These are phyloP conservation scores for Manis javanica DNA, from an alignment of 2,797 vertebrate genomes.

Conservation along the genomic window DNA sequence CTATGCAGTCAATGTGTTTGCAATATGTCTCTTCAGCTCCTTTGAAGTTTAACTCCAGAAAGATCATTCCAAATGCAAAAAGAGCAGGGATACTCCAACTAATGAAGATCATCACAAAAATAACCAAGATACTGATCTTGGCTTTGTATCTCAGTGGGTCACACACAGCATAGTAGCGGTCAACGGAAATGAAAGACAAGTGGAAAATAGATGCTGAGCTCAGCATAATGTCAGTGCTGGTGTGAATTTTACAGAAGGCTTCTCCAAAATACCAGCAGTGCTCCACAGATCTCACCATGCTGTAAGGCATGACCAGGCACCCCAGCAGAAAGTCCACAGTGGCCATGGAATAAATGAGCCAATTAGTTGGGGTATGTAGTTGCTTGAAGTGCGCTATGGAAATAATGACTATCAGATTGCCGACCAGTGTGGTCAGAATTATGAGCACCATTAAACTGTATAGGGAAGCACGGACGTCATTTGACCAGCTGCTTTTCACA, in stretches of 20 bases:
- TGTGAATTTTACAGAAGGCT: slow-evolving; percentile 91
- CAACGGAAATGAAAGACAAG: slow-evolving; percentile 90
- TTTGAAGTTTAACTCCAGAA: slow-evolving; percentile 87
- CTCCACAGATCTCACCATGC: slow-evolving; percentile 90
- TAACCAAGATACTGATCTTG: slow-evolving; percentile 86
- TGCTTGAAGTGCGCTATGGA: slow-evolving; percentile 93
- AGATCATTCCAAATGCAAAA: slow-evolving; percentile 89
- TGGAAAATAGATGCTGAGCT: slow-evolving; percentile 91
- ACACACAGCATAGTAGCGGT: slow-evolving; percentile 91
- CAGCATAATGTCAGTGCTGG: slow-evolving; percentile 88
- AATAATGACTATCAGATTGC: slow-evolving; percentile 91
- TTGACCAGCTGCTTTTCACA: slow-evolving; percentile 84
- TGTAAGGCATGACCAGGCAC: slow-evolving; percentile 89
- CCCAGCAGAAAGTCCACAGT: slow-evolving; percentile 91
- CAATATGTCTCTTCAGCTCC: slow-evolving; percentile 84
- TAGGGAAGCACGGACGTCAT: slow-evolving; percentile 80
- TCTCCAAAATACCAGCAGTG: slow-evolving; percentile 91
- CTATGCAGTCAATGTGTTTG: slow-evolving; percentile 82
- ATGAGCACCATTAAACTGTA: slow-evolving; percentile 85
- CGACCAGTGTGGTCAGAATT: slow-evolving; percentile 88
- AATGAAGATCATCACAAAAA: slow-evolving; percentile 87
- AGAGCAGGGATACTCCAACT: slow-evolving; percentile 90
- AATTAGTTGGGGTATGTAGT: slow-evolving; percentile 93
- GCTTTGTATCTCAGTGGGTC: slow-evolving; percentile 89
- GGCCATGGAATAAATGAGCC: slow-evolving; percentile 91